Evolutionary conservation across 92 coral and sea anemone genomes (phyloP), one percentile per base, ranked within the genome.

Genomic region (Umimayanthus chanpuru): DNA sequence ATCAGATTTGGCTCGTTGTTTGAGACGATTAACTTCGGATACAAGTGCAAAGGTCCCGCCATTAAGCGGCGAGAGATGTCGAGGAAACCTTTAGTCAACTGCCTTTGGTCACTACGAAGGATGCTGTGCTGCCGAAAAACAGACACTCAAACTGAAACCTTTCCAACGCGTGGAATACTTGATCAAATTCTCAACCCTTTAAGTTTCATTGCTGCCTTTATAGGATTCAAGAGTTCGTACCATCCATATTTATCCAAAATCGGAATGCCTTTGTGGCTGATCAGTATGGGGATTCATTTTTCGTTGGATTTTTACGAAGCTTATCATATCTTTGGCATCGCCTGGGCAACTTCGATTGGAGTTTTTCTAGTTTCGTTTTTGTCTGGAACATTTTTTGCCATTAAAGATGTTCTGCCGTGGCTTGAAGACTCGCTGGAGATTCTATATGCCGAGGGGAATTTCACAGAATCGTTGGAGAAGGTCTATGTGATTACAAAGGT

Each of bases 311-410:
- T 96, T 65, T 96, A 96, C 98, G 98, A 96, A 76, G 98, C 98
- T 3, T 88, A 89, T 4, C 95, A 95, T 41, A 93, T 93, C 25
- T 96, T 95, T 56, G 98, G 98, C 56, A 88, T 92, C 88, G 98
- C 98, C n/a, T 96, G 98, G 98, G 98, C 98, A 9, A 96, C 98
- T 0, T 94, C 96, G 6, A 93, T 96, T 41, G 98, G 94, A 1
- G 91, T 96, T 36, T 96, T 93, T 82, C 86, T 96, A 86, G 75
- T 96, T 18, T 93, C 98, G 5, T 96, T 96, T 68, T 66, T 90
- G 44, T 89, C 95, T 73, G 98, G 98, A 29, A 96, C 98, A 0
- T 89, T 85, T 81, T 81, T 92, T 40, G 68, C 96, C 21, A 92
- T 92, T 4, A 86, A 88, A 15, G 94, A 93, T 56, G 94, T 96